Evolutionary conservation across 2,797 vertebrate genomes (phyloP).

Genomic region (Cirrhinus mrigala): DNA sequence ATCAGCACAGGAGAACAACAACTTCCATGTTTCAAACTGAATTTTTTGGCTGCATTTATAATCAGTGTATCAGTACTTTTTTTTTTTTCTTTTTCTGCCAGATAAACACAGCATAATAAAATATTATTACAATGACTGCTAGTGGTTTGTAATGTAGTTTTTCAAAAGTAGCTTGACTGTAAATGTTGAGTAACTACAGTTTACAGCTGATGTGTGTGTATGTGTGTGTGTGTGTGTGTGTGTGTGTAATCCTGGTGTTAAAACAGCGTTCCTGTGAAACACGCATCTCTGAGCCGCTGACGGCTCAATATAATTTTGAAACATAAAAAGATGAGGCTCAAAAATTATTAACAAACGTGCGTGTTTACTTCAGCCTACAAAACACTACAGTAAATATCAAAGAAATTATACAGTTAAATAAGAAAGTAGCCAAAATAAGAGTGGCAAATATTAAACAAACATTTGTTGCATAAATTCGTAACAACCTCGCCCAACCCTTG

Average conservation of each 20-base stretch:
- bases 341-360: too few relatives aligned
- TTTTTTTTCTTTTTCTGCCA: not conserved
- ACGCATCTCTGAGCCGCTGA: not conserved
- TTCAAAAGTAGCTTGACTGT: not conserved
- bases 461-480: too few relatives aligned
- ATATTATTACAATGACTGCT: not conserved
- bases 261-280: not conserved
- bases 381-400: too few relatives aligned
- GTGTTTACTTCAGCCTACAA: too few relatives aligned
- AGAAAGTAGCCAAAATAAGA: too few relatives aligned
- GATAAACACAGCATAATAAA: not conserved
- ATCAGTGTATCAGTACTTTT: not conserved
- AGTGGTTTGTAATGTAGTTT: not conserved
- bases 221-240: not conserved
- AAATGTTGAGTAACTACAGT: not conserved
- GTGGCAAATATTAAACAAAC: too few relatives aligned
- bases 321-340: too few relatives aligned
- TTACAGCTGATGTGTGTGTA: not conserved
- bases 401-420: too few relatives aligned
- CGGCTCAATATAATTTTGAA: too few relatives aligned
- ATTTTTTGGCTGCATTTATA: not conserved
- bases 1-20: not conserved
- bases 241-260: too few relatives aligned
- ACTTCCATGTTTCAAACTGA: not conserved
- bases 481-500: too few relatives aligned